Evolutionary conservation across 2,888 invertebrate species (phyloP), one percentile per base, ranked within the genome.

Genomic region (Adelognathus sp.): DNA sequence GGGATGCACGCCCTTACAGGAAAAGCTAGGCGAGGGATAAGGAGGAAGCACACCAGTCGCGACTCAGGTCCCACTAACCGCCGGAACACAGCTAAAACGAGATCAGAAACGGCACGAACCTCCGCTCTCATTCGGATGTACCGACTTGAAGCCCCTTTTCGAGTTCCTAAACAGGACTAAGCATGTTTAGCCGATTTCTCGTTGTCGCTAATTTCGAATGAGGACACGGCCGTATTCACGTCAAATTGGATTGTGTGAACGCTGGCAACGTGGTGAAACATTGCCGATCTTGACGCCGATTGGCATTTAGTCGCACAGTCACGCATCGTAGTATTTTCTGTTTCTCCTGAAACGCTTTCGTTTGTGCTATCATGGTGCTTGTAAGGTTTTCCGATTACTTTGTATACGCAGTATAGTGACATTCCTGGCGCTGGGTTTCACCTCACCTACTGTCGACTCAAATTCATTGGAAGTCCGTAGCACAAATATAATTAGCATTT

Each of bases 191-290:
- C 56, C 11, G 11, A n/a, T 31, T 14, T 24, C 21, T 11, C 44
- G 64, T 24, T 46, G 60, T 54, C 44, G 60, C 75, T 80, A 81
- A 81, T 79, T 79, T 54, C 61, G 27, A 16, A 44, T 67, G 44
- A 36, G 50, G 33, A 33, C 63, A 18, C 14, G 41, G 46, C 9
- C 29, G 29, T 56, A 69, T 44, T 75, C 44, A 7, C 56, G 71
- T 41, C 14, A 61, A 63, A 71, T 63, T 61, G 54, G 52, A 31
- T 52, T 41, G 54, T 63, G 31, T 31, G 27, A 29, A 27, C 21
- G 36, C 16, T 33, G 33, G 27, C 58, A 24, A 31, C 18, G 29
- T 41, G n/a, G n/a, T 29, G 31, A 14, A n/a, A 41, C 41, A 24
- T 14, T 14, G 52, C 16, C 39, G 16, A 60, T 39, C 36, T 27